Evolutionary conservation across 2,797 vertebrate genomes (phyloP).

Genomic region (Erethizon dorsatum): DNA sequence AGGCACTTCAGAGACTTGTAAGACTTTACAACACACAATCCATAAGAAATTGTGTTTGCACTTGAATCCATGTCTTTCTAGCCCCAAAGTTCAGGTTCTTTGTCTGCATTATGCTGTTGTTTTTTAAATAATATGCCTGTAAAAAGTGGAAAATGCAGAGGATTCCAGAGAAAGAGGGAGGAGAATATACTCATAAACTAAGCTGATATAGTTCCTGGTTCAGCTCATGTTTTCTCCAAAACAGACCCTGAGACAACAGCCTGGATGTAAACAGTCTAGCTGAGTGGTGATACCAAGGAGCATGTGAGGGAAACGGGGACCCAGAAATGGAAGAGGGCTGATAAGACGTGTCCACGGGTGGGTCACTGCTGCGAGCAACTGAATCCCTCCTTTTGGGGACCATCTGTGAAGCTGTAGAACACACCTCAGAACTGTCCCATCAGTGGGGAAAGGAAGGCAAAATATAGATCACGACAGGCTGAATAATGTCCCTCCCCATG

Average conservation of each 20-base stretch:
- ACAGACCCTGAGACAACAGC: not conserved
- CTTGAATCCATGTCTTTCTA: constrained; percentile 12
- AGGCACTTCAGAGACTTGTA: constrained; percentile 9
- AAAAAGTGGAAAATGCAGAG: constrained; percentile 48
- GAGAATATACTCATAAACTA: not conserved
- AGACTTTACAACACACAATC: constrained; percentile 45
- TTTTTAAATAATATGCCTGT: not conserved
- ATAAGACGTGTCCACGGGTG: not conserved
- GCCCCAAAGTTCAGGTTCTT: constrained; percentile 12
- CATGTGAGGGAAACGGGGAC: not conserved
- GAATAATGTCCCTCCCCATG: not conserved
- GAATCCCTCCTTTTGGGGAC: not conserved
- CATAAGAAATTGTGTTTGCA: constrained; percentile 58
- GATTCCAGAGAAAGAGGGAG: not conserved
- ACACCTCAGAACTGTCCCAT: not conserved
- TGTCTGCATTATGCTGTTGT: not conserved
- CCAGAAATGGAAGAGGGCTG: not conserved
- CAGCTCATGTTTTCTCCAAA: not conserved
- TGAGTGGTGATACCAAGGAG: not conserved
- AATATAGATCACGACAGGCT: no score
- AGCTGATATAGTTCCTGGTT: not conserved
- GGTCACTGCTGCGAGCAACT: not conserved
- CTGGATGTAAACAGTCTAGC: not conserved
- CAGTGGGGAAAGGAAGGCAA: not conserved
- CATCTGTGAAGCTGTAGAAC: not conserved